Conservation (phyloP, 2,113 vertebrate genomes). For the Apistogramma diplotaenia region DNA sequence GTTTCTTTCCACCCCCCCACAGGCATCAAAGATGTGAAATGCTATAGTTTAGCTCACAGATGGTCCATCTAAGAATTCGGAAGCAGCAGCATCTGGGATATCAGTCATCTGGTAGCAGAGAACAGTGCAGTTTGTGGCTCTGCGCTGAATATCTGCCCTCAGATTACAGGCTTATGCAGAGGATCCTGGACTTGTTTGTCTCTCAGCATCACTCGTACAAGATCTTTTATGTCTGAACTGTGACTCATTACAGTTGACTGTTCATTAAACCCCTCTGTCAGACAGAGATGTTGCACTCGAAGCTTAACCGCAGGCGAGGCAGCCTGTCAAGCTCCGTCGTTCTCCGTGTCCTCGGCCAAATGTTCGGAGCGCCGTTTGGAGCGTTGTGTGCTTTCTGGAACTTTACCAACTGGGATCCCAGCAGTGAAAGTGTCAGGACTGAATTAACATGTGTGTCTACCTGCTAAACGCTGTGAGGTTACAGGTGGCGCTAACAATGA, state of each 20-base stretch:
- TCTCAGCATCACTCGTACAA: background rate
- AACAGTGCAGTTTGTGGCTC: background rate
- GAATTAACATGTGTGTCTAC: background rate
- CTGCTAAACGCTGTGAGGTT: background rate
- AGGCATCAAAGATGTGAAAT: slow-evolving; percentile 45
- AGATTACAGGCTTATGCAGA: background rate
- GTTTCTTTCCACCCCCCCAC: slow-evolving; percentile 18
- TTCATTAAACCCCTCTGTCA: background rate
- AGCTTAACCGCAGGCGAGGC: background rate
- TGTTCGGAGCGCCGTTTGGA: background rate
- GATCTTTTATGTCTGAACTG: background rate
- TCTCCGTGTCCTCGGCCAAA: background rate
- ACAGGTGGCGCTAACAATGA: fast-evolving
- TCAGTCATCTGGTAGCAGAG: slow-evolving; percentile 17
- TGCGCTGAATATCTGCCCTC: background rate
- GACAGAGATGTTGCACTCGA: background rate
- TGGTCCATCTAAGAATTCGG: slow-evolving; percentile 29
- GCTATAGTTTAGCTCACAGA: slow-evolving; percentile 42
- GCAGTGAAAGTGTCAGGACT: background rate
- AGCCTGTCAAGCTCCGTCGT: background rate
- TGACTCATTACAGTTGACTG: background rate
- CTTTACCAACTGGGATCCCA: background rate
- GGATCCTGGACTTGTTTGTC: background rate
- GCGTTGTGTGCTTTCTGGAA: background rate
- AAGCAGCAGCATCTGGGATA: slow-evolving; percentile 43